These are phyloP conservation scores for Lepidostoma basale DNA, from an alignment of 1,140 invertebrate species.

Conservation along the genomic window DNA sequence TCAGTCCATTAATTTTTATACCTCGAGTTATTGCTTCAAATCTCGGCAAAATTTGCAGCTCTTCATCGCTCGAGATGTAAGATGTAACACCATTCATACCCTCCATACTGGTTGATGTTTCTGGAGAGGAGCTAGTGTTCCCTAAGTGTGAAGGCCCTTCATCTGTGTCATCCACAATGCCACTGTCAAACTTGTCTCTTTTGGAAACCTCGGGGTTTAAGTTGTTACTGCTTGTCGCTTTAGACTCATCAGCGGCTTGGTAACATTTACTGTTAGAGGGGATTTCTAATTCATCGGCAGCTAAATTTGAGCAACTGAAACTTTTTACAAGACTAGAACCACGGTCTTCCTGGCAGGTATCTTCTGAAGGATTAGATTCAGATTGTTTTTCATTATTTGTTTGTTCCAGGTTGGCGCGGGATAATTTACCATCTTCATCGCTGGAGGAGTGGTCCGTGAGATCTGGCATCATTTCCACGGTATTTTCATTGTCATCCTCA, in stretches of 20 bases:
- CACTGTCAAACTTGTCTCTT: conserved; percentile 36
- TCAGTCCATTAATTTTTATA: too few relatives aligned
- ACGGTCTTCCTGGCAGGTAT: background rate
- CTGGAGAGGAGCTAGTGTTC: conserved; percentile 16
- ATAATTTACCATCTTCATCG: background rate
- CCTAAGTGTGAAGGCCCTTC: background rate
- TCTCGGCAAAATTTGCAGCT: too few relatives aligned
- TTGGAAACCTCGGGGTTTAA: background rate
- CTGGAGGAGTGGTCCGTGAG: background rate
- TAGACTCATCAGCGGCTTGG: background rate
- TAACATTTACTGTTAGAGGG: background rate
- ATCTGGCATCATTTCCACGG: background rate
- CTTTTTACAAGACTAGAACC: background rate
- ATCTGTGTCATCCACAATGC: conserved; percentile 30
- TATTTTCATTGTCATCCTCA: background rate
- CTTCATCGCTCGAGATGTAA: too few relatives aligned
- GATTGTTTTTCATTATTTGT: background rate
- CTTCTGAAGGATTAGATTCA: background rate
- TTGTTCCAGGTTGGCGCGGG: background rate
- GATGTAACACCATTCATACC: too few relatives aligned
- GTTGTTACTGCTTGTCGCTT: background rate
- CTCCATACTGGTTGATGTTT: too few relatives aligned
- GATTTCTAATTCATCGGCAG: background rate
- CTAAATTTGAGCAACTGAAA: background rate
- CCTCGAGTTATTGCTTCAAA: too few relatives aligned